These are phyloP conservation scores for Bombus sibiricus DNA, from an alignment of 1,140 invertebrate genomes.

Conservation along the genomic window DNA sequence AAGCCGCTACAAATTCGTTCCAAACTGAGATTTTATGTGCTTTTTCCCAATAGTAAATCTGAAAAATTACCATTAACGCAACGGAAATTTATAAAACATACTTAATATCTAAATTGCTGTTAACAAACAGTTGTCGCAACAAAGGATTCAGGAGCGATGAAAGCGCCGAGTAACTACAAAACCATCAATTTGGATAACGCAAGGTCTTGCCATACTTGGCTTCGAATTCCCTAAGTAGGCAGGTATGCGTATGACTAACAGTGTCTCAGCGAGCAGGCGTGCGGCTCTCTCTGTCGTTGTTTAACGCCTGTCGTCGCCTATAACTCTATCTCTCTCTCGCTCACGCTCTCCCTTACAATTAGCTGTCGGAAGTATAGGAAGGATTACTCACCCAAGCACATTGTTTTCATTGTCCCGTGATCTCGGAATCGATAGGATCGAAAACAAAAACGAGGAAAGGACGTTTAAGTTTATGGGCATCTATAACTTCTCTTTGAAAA, in stretches of 20 bases:
- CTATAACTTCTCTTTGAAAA: no score
- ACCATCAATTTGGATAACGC: constrained; percentile 60
- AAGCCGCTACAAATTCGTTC: no score
- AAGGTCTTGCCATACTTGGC: constrained; percentile 62
- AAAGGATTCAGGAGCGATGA: not conserved
- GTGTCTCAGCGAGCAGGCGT: constrained; percentile 11
- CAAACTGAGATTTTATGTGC: no score
- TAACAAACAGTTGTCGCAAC: not conserved
- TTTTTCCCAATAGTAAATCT: not conserved
- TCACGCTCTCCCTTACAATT: constrained; percentile 40
- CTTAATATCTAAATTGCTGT: not conserved
- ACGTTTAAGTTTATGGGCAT: not conserved
- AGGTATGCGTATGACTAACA: constrained; percentile 42
- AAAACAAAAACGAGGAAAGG: not conserved
- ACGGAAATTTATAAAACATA: not conserved
- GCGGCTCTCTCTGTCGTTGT: constrained; percentile 24
- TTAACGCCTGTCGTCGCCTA: not conserved
- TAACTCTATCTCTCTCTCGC: not conserved
- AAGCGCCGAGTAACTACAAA: not conserved
- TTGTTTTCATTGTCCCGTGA: constrained; percentile 67
- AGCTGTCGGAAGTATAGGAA: constrained; percentile 35
- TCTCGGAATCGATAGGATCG: not conserved
- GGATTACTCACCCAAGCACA: constrained; percentile 65
- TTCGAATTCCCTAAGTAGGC: constrained; percentile 66
- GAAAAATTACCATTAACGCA: not conserved